Evolutionary conservation across 2,797 vertebrate genomes (phyloP).

Genomic region (Poeciliopsis turneri): DNA sequence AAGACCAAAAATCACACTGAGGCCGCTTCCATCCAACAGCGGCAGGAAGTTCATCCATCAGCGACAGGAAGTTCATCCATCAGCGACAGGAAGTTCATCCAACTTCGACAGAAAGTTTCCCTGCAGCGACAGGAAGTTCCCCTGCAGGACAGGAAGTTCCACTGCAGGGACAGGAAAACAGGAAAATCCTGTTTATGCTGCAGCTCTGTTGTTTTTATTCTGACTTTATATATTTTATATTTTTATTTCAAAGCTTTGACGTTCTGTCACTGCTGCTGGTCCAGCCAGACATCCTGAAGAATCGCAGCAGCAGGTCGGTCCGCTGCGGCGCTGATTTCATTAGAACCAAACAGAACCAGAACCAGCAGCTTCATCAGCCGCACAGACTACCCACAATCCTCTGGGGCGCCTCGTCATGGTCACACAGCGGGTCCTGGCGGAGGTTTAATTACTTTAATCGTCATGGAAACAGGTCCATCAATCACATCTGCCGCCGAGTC

Average conservation of each 20-base stretch:
- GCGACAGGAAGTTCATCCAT: no score
- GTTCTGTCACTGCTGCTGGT: not conserved
- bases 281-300: not conserved
- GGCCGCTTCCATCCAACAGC: not conserved
- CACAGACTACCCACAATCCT: slow-evolving; percentile 36
- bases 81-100: no score
- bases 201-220: no score
- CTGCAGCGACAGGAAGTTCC: no score
- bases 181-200: no score
- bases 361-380: slow-evolving; percentile 29
- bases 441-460: slow-evolving; percentile 46
- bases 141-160: no score
- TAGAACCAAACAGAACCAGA: slow-evolving; percentile 25
- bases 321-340: slow-evolving; percentile 21
- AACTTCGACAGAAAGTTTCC: no score
- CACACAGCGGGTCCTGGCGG: slow-evolving; percentile 23
- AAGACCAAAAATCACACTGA: not conserved
- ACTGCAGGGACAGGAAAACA: no score
- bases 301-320: not conserved
- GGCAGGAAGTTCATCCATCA: no score
- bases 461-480: slow-evolving; percentile 51
- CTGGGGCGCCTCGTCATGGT: not conserved
- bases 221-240: no score
- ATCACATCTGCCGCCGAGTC: slow-evolving; percentile 9
- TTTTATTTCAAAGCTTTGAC: not conserved